A percentile compares a stretch with the other conserved stretches of the same genome.
Conservation (phyloP, 1,140 invertebrate species). For the Caerostris darwini region DNA sequence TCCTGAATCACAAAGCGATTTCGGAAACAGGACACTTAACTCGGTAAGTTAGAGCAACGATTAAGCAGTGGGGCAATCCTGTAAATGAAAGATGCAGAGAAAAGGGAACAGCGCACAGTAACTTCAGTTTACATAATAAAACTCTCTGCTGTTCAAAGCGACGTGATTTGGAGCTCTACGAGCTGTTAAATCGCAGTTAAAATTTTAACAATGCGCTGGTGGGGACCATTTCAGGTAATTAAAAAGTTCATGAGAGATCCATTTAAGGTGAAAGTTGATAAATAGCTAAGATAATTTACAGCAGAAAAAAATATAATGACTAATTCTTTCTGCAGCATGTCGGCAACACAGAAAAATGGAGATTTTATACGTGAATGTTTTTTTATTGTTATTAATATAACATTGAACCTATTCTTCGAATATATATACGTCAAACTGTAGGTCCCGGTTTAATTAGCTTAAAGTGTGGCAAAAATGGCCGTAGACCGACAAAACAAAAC, state of each 20-base stretch:
- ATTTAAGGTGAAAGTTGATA: too few relatives aligned
- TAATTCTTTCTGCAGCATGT: too few relatives aligned
- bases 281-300: too few relatives aligned
- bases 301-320: too few relatives aligned
- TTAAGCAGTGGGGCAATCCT: background rate
- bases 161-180: background rate
- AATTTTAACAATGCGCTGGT: background rate
- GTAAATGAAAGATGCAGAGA: slow-evolving; percentile 1
- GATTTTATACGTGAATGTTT: too few relatives aligned
- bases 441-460: too few relatives aligned
- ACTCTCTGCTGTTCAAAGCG: background rate
- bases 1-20: background rate
- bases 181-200: background rate
- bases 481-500: too few relatives aligned
- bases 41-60: background rate
- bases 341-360: too few relatives aligned
- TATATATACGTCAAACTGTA: too few relatives aligned
- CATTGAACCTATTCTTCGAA: too few relatives aligned
- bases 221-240: background rate
- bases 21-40: background rate
- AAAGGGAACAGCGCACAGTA: background rate
- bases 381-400: too few relatives aligned
- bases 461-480: too few relatives aligned
- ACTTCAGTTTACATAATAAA: slow-evolving; percentile 1
- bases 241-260: background rate